Base-by-base conservation (phyloP, 2,888 invertebrate genomes). In the Hirtodrosophila duncani region DNA sequence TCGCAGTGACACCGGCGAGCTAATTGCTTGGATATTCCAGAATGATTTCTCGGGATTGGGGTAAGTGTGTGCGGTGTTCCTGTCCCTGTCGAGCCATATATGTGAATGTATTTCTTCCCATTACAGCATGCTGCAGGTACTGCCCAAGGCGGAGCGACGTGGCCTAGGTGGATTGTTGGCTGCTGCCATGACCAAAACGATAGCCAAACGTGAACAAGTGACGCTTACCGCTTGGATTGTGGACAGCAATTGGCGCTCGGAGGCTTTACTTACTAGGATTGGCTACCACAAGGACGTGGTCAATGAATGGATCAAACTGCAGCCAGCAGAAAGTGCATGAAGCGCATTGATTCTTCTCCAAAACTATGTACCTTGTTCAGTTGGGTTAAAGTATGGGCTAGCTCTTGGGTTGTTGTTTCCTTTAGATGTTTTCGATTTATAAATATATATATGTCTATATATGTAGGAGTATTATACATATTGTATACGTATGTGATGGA, bases 1-100 rank as follows among this genome's bases (percentile, higher is more conserved):
- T 27, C 58, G 70, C 18, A 51, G 60, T 6, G 71, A 74, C 16
- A 66, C 66, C 0, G 72, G 78, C 17, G 64, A 67, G 18, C 48
- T 83, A 14, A 48, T 84, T 14, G 83, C 74, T 9, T 85, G 85
- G 85, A 74, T 82, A 29, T 80, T 85, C 10, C 84, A 84, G 45
- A 85, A 85, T 42, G 85, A 85, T 52, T 85, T 82, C 45, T 50
- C 81, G 1, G 85, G 84, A 1, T 24, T 84, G 27, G 84, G 81
- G 84, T 84, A 50, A 23, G 70, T 64, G 1, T 2, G 2, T 5
- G 0, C 0, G 3, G 13, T 11, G 10, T 7, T 17, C 3, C 5
- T 1, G 1, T 5, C 1, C 38, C 6, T 8, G 3, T 5, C 5
- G 6, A 8, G 2, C 10, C 18, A 27, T 11, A n/a, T n/a, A 23